Percentiles rank a stretch among this genome's conserved stretches.
Evolutionary conservation across 2,797 vertebrate species (phyloP).

Genomic region (Parauchenoglanis punctatus): DNA sequence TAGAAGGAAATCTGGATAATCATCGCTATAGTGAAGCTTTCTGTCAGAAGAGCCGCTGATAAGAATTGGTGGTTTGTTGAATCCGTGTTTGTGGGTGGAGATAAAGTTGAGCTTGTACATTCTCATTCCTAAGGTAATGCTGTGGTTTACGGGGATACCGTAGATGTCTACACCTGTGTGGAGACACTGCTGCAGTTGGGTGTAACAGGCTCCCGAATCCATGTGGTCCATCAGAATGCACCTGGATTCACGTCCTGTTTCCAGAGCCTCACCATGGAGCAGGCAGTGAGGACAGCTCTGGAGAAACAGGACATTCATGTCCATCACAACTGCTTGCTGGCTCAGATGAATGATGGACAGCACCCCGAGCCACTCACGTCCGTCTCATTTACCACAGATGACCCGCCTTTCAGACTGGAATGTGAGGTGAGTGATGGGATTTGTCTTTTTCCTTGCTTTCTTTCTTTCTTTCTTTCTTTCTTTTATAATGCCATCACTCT

Average conservation of each 20-base stretch:
- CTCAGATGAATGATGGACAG: slow-evolving; percentile 74
- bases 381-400: slow-evolving; percentile 75
- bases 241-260: slow-evolving; percentile 65
- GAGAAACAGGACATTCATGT: slow-evolving; percentile 66
- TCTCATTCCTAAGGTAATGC: not conserved
- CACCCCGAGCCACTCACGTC: slow-evolving; percentile 71
- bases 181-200: slow-evolving; percentile 81
- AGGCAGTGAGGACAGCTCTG: slow-evolving; percentile 66
- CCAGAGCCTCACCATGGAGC: slow-evolving; percentile 67
- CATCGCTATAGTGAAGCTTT: not conserved
- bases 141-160: slow-evolving; percentile 85
- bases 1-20: not conserved
- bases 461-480: not conserved
- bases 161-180: slow-evolving; percentile 83
- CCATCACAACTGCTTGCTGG: slow-evolving; percentile 74
- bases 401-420: slow-evolving; percentile 70
- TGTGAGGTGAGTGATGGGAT: slow-evolving; percentile 80
- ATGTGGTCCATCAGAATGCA: slow-evolving; percentile 75
- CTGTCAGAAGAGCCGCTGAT: not conserved
- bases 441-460: not conserved
- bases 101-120: not conserved
- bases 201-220: slow-evolving; percentile 75
- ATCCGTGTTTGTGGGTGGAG: not conserved
- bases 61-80: not conserved
- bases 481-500: not conserved